Conservation (phyloP, 2,113 vertebrate genomes). For the Prochilodus magdalenae region DNA sequence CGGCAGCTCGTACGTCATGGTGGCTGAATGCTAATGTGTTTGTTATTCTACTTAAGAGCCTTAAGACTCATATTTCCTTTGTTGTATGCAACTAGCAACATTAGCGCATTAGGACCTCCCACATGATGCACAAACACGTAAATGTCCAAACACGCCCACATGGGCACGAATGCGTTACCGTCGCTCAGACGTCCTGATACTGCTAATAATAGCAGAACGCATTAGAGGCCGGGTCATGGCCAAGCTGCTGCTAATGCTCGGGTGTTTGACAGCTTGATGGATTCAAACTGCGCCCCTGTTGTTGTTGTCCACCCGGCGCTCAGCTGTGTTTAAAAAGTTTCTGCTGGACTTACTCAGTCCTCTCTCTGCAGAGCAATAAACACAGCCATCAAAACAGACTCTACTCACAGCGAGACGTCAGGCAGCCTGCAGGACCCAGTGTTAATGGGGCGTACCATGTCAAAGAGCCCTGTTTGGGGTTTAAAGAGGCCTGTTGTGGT, state of each 20-base stretch:
- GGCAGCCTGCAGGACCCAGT: no score
- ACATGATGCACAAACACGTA: neutral
- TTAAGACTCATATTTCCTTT: neutral
- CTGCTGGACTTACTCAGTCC: no score
- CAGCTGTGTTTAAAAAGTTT: neutral
- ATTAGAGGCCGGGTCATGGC: neutral
- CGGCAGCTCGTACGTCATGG: conserved; percentile 17
- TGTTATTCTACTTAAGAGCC: neutral
- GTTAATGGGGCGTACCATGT: no score
- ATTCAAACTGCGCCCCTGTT: neutral
- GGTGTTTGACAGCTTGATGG: neutral
- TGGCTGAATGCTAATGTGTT: neutral
- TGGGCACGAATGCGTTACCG: neutral
- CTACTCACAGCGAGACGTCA: no score
- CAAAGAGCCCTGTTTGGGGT: no score
- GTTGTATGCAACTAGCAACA: neutral
- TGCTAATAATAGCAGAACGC: neutral
- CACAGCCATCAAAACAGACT: no score
- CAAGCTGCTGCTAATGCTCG: neutral
- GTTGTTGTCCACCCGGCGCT: neutral
- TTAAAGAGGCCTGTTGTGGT: neutral
- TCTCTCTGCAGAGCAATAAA: no score
- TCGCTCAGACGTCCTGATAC: no score
- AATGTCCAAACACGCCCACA: neutral
- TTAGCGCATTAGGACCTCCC: neutral